Percentiles rank a stretch among this genome's conserved stretches.
Conservation (phyloP, 1,140 invertebrate species). For the Pachypeltis micranthus region DNA sequence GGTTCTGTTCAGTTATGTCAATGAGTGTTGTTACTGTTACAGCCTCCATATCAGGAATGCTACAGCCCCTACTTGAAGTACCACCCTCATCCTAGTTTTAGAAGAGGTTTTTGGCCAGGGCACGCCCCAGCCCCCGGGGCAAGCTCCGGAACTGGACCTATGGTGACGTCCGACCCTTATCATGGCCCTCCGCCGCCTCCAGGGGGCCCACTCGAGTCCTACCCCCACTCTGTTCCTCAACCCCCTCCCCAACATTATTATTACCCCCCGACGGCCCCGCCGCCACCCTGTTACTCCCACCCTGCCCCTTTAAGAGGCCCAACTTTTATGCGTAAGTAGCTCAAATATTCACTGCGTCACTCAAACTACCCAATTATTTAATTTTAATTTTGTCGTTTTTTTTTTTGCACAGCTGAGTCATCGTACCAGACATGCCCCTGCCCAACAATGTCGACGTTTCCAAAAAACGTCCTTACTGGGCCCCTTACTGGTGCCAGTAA, state of each 20-base stretch:
- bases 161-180: conserved; percentile 28
- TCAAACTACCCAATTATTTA: conserved; percentile 32
- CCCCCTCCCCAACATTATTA: conserved; percentile 47
- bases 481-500: conserved; percentile 82
- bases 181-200: conserved; percentile 23
- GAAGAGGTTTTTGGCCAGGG: conserved; percentile 19
- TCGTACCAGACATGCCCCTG: conserved; percentile 61
- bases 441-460: conserved; percentile 78
- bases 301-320: conserved; percentile 48
- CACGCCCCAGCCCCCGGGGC: conserved; percentile 29
- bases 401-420: conserved; percentile 38
- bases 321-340: conserved; percentile 34
- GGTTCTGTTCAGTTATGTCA: too few species aligned
- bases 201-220: conserved; percentile 30
- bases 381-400: conserved; percentile 22
- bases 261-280: conserved; percentile 37
- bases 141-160: conserved; percentile 28
- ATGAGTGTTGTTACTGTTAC: too few species aligned
- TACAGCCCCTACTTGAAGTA: not conserved
- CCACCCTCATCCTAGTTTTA: not conserved
- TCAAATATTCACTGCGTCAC: conserved; percentile 24
- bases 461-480: conserved; percentile 94
- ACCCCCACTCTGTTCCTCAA: conserved; percentile 31
- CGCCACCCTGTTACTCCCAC: conserved; percentile 53
- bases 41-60: conserved; percentile 7